A percentile compares a stretch with the other conserved stretches of the same genome.
phyloP scores from a whole-genome alignment of 2,888 invertebrate species.

The Aphrophora alni region DNA sequence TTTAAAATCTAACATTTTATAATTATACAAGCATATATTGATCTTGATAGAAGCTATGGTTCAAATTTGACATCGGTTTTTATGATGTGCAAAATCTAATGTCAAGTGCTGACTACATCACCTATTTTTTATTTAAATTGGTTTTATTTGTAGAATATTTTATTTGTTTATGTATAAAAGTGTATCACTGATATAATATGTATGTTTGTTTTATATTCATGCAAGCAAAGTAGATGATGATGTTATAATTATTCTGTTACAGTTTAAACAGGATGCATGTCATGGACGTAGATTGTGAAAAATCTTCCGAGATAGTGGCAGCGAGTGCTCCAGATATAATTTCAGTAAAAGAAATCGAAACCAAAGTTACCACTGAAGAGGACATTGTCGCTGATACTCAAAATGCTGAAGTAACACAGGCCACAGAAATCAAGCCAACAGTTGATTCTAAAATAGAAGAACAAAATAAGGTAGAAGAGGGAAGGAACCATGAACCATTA shows the following conservation, averaged over 20 bases:
- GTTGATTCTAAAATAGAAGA: not conserved
- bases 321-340: slow-evolving; percentile 36
- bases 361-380: slow-evolving; percentile 23
- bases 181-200: too few species aligned
- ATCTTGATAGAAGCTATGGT: too few species aligned
- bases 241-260: slow-evolving; percentile 53
- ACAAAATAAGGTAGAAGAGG: not conserved
- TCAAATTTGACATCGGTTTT: too few species aligned
- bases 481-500: not conserved
- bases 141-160: too few species aligned
- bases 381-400: not conserved
- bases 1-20: too few species aligned
- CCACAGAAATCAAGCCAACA: not conserved
- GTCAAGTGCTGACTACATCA: too few species aligned
- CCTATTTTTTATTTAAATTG: too few species aligned
- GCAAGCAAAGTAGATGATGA: too few species aligned
- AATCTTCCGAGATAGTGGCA: slow-evolving; percentile 38
- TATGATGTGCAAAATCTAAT: too few species aligned
- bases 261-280: slow-evolving; percentile 68
- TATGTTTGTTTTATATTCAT: too few species aligned
- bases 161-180: too few species aligned
- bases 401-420: not conserved
- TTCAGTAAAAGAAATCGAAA: slow-evolving; percentile 10
- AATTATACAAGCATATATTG: too few species aligned
- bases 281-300: slow-evolving; percentile 62